phyloP scores from a whole-genome alignment of 1,140 invertebrate species.

The Copidosoma floridanum region DNA sequence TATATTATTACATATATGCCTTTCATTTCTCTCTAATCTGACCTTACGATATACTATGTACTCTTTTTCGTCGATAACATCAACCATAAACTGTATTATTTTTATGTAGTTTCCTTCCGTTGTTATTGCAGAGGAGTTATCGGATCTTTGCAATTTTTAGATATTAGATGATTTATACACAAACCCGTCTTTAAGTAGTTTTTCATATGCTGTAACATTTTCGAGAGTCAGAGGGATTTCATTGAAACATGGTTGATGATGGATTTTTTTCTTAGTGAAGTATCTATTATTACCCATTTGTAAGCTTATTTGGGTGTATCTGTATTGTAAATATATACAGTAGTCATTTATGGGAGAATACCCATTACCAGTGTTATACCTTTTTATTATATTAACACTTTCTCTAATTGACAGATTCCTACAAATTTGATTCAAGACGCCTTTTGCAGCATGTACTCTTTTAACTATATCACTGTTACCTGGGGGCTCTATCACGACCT shows the following conservation, averaged over 20 bases:
- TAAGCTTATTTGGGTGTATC: background rate
- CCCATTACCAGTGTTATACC: background rate
- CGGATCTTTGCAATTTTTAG: constrained; percentile 7
- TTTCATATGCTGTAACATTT: no score
- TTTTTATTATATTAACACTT: background rate
- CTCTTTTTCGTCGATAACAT: background rate
- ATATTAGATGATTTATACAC: constrained; percentile 3
- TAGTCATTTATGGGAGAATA: background rate
- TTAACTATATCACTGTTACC: constrained; percentile 23
- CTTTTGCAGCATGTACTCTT: constrained; percentile 23
- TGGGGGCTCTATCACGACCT: no score
- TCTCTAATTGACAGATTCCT: background rate
- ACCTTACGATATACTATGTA: background rate
- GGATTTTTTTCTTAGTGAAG: background rate
- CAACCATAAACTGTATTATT: constrained; percentile 24
- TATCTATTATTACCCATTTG: background rate
- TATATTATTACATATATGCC: background rate
- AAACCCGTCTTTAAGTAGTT: constrained; percentile 8
- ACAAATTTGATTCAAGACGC: constrained; percentile 27
- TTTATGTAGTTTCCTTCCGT: constrained; percentile 17
- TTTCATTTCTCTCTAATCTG: background rate
- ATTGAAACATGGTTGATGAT: background rate
- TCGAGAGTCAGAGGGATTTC: background rate
- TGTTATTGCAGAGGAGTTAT: constrained; percentile 22
- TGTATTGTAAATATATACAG: background rate